A percentile compares a stretch with the other conserved stretches of the same genome.
These are phyloP conservation scores for Drosophila novamexicana DNA, from an alignment of 1,140 invertebrate genomes.

Conservation along the genomic window DNA sequence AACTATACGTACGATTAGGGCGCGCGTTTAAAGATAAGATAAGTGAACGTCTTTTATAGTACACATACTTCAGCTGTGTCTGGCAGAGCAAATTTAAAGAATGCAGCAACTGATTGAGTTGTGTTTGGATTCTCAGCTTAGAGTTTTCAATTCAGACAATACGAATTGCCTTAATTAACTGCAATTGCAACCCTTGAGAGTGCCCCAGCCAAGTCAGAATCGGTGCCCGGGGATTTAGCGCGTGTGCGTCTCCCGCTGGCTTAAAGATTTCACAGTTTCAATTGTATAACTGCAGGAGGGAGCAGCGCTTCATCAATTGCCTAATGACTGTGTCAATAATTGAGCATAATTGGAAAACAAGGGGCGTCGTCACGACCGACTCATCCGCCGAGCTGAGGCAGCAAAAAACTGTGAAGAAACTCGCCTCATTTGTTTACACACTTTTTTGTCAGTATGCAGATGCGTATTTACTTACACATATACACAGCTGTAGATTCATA, in stretches of 20 bases:
- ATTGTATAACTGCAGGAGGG: conserved; percentile 34
- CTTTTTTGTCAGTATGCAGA: conserved; percentile 41
- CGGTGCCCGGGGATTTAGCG: conserved; percentile 11
- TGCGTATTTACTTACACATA: background rate
- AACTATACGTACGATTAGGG: conserved; percentile 33
- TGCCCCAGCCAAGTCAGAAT: conserved; percentile 4
- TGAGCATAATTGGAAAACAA: conserved; percentile 77
- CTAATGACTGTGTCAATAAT: conserved; percentile 75
- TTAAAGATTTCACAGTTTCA: conserved; percentile 53
- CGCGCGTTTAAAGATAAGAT: conserved; percentile 56
- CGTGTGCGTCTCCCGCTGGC: conserved; percentile 48
- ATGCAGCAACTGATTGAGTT: conserved; percentile 37
- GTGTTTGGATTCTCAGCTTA: conserved; percentile 7
- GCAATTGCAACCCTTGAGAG: conserved; percentile 59
- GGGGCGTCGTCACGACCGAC: conserved; percentile 46
- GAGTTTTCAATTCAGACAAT: conserved; percentile 22
- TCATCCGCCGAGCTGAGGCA: conserved; percentile 22
- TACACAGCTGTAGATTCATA: conserved; percentile 7
- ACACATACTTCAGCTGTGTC: conserved; percentile 9
- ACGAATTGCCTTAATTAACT: conserved; percentile 74
- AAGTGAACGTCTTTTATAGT: conserved; percentile 22
- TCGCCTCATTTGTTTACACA: conserved; percentile 65
- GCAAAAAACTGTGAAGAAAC: conserved; percentile 23
- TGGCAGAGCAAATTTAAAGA: background rate
- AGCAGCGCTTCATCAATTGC: conserved; percentile 40